Base-by-base conservation (phyloP, 2,797 vertebrate species). In the Mareca penelope region DNA sequence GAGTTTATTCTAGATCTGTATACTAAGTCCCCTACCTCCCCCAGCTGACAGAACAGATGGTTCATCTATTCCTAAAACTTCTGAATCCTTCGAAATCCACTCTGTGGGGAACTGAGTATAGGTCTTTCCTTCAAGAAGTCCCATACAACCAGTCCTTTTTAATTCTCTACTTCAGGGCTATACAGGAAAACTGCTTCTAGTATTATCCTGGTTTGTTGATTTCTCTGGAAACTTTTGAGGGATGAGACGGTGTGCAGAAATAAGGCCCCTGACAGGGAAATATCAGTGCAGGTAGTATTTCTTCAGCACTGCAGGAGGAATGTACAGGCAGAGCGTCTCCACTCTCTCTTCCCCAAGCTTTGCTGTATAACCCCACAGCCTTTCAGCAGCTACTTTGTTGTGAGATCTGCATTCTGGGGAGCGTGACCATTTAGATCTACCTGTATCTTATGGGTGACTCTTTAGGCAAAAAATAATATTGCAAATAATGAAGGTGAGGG, bases 31-130 rank as follows among this genome's bases (percentile, higher is more conserved):
- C 12, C 14, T 91, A 85, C 90, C 64, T 87, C 81, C 92, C 29
- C 64, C 89, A 85, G 29, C 3, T 94, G 87, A 69, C 88, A 95
- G 92, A 95, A 93, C 90, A 92, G 94, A 89, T 94, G 91, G 84
- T 78, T 93, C 67, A n/a, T 90, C 59, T 68, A 2, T 89, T 88
- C 46, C 57, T 92, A 61, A 77, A 67, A 6, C 86, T 80, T 93
- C 73, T 91, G 77, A 80, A 69, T 88, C 60, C 53, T 91, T 78
- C 61, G 40, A 63, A 94, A 85, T 67, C 50, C 26, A 69, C 29
- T 5, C 63, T 14, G 10, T 65, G 57, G 77, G 52, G 48, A 85
- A 37, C 40, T 42, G 29, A 33, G 57, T n/a, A 37, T 8, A 26
- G 23, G n/a, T 53, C 56, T 73, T 40, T 59, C 22, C 91, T 64